Conservation (phyloP, 2,797 vertebrate genomes). For the Poeciliopsis turneri region DNA sequence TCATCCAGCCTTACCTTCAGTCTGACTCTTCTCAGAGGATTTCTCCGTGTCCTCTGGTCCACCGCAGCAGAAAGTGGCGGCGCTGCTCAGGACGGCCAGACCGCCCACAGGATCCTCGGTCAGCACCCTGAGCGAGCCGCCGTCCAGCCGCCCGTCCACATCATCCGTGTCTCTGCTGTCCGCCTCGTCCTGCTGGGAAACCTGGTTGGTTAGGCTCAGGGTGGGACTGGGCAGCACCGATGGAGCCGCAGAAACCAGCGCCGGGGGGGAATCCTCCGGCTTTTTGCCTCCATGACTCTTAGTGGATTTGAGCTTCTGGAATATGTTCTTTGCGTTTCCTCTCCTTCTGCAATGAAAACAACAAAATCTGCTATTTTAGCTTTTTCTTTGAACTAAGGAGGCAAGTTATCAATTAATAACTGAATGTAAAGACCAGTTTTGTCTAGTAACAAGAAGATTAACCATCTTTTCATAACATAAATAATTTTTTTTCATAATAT, state of each 20-base stretch:
- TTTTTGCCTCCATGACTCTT: constrained; percentile 35
- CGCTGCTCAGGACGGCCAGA: constrained; percentile 71
- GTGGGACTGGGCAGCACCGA: constrained; percentile 42
- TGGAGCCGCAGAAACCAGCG: constrained; percentile 34
- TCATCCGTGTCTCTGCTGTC: constrained; percentile 66
- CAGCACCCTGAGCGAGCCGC: constrained; percentile 42
- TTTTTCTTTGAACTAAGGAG: not conserved
- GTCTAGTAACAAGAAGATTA: no score
- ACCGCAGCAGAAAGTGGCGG: constrained; percentile 79
- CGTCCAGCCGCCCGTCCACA: constrained; percentile 58
- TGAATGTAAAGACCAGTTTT: no score
- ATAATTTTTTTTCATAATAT: no score
- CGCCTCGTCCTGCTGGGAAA: constrained; percentile 34
- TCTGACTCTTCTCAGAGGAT: constrained; percentile 41
- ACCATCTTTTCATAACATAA: no score
- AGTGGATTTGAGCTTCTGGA: constrained; percentile 63
- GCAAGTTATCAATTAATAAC: no score
- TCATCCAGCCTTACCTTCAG: constrained; percentile 26
- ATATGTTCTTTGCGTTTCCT: constrained; percentile 66
- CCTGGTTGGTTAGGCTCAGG: constrained; percentile 40
- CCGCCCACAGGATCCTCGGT: constrained; percentile 48
- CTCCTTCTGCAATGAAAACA: constrained; percentile 65
- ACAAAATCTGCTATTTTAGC: not conserved
- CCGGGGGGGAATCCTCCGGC: constrained; percentile 19
- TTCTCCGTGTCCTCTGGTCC: constrained; percentile 58